phyloP scores from a whole-genome alignment of 2,113 vertebrate genomes.

The Propithecus coquereli region DNA sequence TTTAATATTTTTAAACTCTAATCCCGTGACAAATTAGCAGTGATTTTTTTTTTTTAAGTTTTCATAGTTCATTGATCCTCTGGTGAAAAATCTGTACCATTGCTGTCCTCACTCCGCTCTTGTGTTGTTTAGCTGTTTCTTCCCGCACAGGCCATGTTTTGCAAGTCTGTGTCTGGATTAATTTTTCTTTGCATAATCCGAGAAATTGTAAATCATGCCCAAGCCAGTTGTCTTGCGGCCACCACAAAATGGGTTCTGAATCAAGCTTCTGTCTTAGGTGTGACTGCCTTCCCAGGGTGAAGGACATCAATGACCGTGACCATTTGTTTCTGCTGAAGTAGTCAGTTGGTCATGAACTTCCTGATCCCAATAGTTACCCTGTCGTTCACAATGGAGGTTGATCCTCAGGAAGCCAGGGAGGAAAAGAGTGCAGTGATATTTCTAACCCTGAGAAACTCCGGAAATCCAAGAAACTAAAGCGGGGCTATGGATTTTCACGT shows the following conservation, averaged over 20 bases:
- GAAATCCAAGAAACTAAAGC: not conserved
- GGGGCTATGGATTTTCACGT: not conserved
- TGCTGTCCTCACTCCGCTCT: not conserved
- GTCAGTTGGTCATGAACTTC: not conserved
- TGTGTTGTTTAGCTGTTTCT: not conserved
- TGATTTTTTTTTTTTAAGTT: not conserved
- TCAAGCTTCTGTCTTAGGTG: not conserved
- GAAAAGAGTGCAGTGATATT: not conserved
- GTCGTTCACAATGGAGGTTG: not conserved
- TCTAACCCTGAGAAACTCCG: not conserved
- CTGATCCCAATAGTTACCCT: not conserved
- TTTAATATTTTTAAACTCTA: too few relatives aligned
- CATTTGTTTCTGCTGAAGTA: not conserved
- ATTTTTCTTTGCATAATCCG: conserved; percentile 21
- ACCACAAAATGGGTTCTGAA: not conserved
- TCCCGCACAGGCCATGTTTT: not conserved
- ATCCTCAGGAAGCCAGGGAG: not conserved
- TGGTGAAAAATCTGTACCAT: not conserved
- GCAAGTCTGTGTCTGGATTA: not conserved
- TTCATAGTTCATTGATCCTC: not conserved
- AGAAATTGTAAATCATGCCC: not conserved
- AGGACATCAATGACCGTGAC: not conserved
- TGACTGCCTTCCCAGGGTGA: not conserved
- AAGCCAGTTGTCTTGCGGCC: not conserved
- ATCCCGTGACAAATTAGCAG: too few relatives aligned